These are phyloP conservation scores for Formica aserva DNA, from an alignment of 2,888 invertebrate genomes.

Conservation along the genomic window DNA sequence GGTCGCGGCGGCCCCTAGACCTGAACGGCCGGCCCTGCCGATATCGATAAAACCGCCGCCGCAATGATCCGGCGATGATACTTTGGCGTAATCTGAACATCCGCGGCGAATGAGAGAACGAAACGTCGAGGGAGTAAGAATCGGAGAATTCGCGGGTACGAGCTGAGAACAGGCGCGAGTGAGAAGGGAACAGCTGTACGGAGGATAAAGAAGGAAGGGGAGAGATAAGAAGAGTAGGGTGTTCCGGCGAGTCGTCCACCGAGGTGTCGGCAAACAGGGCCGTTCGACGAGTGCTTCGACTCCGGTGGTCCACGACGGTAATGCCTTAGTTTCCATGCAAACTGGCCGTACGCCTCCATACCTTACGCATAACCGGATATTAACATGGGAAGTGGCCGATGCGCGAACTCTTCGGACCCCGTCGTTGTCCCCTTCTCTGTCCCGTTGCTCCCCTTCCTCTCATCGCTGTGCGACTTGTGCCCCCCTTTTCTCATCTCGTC, in stretches of 20 bases:
- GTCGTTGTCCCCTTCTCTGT: conserved; percentile 62
- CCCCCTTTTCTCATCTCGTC: conserved; percentile 24
- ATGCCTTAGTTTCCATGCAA: conserved; percentile 85
- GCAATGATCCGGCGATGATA: conserved; percentile 71
- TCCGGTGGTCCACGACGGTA: conserved; percentile 83
- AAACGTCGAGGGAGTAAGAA: conserved; percentile 57
- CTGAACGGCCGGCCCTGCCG: conserved; percentile 64
- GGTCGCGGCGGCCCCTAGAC: conserved; percentile 51
- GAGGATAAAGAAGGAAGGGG: conserved; percentile 62
- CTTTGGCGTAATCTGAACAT: conserved; percentile 73
- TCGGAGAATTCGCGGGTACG: conserved; percentile 64
- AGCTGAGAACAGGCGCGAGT: neutral
- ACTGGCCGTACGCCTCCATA: conserved; percentile 84
- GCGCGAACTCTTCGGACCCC: conserved; percentile 71
- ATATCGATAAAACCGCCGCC: conserved; percentile 67
- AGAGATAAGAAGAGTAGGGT: conserved; percentile 62
- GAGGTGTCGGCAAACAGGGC: conserved; percentile 82
- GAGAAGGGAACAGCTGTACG: conserved; percentile 8
- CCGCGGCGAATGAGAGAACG: conserved; percentile 62
- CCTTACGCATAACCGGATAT: conserved; percentile 85
- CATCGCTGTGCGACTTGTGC: conserved; percentile 25
- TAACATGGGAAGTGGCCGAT: conserved; percentile 84
- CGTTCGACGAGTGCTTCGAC: conserved; percentile 84
- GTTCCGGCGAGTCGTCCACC: conserved; percentile 74
- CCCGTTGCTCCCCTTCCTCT: conserved; percentile 29